Evolutionary conservation across 2,888 invertebrate species (phyloP).

Genomic region (Tridacna gigas): DNA sequence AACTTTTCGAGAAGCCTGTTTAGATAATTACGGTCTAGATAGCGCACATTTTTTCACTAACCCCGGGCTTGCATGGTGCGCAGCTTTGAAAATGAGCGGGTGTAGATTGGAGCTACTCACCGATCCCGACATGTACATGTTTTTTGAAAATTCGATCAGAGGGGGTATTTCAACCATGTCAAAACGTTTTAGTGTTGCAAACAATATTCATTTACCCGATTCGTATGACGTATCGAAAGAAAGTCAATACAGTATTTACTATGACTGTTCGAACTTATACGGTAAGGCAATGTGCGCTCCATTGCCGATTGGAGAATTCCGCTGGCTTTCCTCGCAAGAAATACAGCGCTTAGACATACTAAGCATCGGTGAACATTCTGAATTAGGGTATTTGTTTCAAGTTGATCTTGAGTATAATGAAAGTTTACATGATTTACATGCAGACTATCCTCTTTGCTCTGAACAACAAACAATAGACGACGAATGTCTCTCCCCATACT

Average conservation of each 20-base stretch:
- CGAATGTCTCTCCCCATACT: slow-evolving; percentile 8
- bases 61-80: slow-evolving; percentile 7
- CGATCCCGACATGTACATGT: slow-evolving; percentile 23
- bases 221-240: background rate
- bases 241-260: slow-evolving; percentile 6
- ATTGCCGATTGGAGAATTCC: background rate
- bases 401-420: slow-evolving; percentile 11
- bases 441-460: slow-evolving; percentile 15
- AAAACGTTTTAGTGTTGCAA: slow-evolving; percentile 5
- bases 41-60: slow-evolving; percentile 2
- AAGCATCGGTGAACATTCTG: background rate
- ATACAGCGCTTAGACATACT: background rate
- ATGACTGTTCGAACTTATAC: slow-evolving; percentile 12
- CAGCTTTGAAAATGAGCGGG: slow-evolving; percentile 17
- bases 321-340: slow-evolving; percentile 12
- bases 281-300: slow-evolving; percentile 4
- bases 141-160: slow-evolving; percentile 8
- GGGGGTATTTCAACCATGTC: slow-evolving; percentile 2
- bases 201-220: background rate
- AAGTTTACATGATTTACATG: slow-evolving; percentile 17
- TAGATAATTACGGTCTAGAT: slow-evolving; percentile 4
- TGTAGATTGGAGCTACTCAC: background rate
- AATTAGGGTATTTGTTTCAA: slow-evolving; percentile 12
- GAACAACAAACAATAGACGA: background rate
- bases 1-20: slow-evolving; percentile 5